Base-by-base conservation (phyloP, 1,140 invertebrate genomes). In the Drosophila gunungcola region DNA sequence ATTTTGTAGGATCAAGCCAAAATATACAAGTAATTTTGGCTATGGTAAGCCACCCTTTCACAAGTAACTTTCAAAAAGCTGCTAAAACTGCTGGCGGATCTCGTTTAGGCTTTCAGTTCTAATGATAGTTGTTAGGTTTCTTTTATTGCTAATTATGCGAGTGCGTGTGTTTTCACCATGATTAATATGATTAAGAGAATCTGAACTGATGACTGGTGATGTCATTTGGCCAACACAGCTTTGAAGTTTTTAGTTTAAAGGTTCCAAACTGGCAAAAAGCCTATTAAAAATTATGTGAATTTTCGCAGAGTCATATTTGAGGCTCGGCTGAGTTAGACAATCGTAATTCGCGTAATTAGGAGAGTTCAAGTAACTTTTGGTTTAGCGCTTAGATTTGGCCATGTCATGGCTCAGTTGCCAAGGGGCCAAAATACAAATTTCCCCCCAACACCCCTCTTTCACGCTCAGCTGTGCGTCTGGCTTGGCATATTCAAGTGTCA, bases 321-420 rank as follows among this genome's bases (percentile, higher is more conserved):
- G 46, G 12, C 25, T 13, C 32, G 45, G 32, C 11, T 29, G 9
- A 34, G 29, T 27, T 52, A 72, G 48, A 57, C 68, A 70, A 56
- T 57, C 62, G 48, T 70, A 85, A 88, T 88, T 88, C 64, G 65
- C 74, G 75, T 56, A 78, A 84, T 84, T 78, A 86, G 78, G 45
- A 61, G 58, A 85, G 79, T 88, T 86, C 79, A 88, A 76, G 58
- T 72, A 64, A 79, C 70, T 82, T 85, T 76, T 74, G 58, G 58
- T 48, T 74, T 73, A 53, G 49, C 12, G 27, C 16, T 36, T n/a
- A 42, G 67, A 53, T 73, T 78, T 80, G 82, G 63, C 76, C 82
- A 61, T 46, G 83, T 86, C 83, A 82, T 63, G 75, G 83, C 78
- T 85, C 79, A 88, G 82, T 88, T 82, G 78, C 83, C 78, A 72